These are phyloP conservation scores for Cottus gobio DNA, from an alignment of 2,113 vertebrate genomes.

Conservation along the genomic window DNA sequence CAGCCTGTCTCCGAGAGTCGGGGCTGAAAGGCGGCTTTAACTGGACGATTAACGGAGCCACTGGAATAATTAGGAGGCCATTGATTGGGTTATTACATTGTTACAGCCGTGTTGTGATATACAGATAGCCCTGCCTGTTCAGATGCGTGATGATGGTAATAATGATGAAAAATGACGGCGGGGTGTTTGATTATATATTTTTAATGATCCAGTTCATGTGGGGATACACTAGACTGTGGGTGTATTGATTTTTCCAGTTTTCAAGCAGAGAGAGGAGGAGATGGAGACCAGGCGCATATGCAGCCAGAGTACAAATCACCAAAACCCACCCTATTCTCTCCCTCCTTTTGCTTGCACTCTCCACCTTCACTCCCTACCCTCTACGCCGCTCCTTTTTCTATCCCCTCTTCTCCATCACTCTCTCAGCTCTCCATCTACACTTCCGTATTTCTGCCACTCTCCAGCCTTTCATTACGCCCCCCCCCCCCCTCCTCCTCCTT, in stretches of 20 bases:
- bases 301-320: constrained; percentile 74
- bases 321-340: constrained; percentile 59
- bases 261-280: constrained; percentile 69
- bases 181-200: constrained; percentile 74
- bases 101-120: constrained; percentile 54
- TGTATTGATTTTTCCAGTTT: constrained; percentile 79
- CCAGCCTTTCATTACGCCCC: constrained; percentile 62
- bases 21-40: constrained; percentile 61
- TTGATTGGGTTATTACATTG: constrained; percentile 72
- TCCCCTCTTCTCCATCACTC: constrained; percentile 56
- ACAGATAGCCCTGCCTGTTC: constrained; percentile 20
- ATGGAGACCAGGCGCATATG: constrained; percentile 71
- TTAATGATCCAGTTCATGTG: constrained; percentile 76
- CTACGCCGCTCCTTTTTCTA: constrained; percentile 39
- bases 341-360: constrained; percentile 47
- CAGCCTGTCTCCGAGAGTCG: constrained; percentile 59
- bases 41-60: constrained; percentile 68
- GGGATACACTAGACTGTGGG: constrained; percentile 72
- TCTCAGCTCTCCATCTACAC: constrained; percentile 65
- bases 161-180: constrained; percentile 64
- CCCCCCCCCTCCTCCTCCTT: constrained; percentile 7
- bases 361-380: constrained; percentile 47
- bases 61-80: constrained; percentile 71
- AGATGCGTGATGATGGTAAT: constrained; percentile 48
- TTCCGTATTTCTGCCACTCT: constrained; percentile 72